Evolutionary conservation across 2,797 vertebrate species (phyloP).

Genomic region (Platalea minor): DNA sequence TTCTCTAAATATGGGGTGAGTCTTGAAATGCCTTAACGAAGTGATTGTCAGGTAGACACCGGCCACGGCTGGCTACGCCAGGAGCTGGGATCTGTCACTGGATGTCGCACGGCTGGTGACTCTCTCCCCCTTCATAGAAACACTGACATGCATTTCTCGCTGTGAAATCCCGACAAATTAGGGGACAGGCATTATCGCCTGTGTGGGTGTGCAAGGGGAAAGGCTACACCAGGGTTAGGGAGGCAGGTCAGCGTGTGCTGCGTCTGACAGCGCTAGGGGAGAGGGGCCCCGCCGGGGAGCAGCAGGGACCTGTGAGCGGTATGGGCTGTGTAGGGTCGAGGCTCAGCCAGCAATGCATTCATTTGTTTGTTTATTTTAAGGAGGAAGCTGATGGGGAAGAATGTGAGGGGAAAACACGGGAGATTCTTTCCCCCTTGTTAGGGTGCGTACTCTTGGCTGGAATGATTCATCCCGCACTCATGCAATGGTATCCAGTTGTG

Average conservation of each 20-base stretch:
- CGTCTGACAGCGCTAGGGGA: background rate
- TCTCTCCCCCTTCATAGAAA: background rate
- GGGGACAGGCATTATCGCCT: background rate
- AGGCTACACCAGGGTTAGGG: background rate
- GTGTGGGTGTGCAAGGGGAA: background rate
- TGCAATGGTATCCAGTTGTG: background rate
- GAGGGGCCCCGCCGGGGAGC: background rate
- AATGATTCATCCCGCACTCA: background rate
- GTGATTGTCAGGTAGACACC: background rate
- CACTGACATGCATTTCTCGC: background rate
- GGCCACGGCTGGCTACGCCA: background rate
- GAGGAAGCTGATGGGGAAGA: background rate
- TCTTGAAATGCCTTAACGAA: background rate
- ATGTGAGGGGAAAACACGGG: background rate
- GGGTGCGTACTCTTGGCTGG: background rate
- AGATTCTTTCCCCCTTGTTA: background rate
- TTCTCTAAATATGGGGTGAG: background rate
- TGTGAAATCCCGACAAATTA: background rate
- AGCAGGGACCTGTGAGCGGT: background rate
- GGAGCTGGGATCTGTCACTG: background rate
- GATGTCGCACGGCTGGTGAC: background rate
- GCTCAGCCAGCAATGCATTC: background rate
- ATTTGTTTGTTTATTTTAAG: background rate
- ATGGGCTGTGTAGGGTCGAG: background rate
- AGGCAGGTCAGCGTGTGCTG: background rate